Conservation (phyloP, 1,140 invertebrate species). For the Oryzaephilus surinamensis region DNA sequence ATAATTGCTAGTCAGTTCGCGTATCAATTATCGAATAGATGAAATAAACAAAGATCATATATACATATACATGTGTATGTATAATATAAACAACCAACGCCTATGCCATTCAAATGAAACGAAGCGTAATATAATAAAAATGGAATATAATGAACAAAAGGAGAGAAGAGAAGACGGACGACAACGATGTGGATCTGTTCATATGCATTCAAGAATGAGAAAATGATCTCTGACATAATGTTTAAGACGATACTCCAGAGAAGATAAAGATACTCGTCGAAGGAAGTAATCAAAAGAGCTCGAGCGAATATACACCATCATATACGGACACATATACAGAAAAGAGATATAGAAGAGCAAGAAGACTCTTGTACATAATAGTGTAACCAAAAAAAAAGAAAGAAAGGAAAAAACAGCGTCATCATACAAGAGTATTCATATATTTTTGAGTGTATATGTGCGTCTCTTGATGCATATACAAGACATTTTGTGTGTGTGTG, state of each 20-base stretch:
- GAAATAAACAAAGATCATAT: too few relatives aligned
- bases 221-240: conserved; percentile 12
- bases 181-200: too few relatives aligned
- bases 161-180: too few relatives aligned
- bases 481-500: conserved; percentile 12
- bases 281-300: conserved; percentile 16
- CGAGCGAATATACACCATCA: background rate
- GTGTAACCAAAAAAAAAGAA: background rate
- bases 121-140: too few relatives aligned
- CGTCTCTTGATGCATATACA: background rate
- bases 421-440: too few relatives aligned
- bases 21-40: too few relatives aligned
- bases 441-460: background rate
- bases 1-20: too few relatives aligned
- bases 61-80: too few relatives aligned
- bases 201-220: conserved; percentile 11
- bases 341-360: conserved; percentile 3
- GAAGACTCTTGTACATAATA: background rate
- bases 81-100: too few relatives aligned
- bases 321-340: background rate
- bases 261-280: conserved; percentile 16
- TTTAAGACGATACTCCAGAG: conserved; percentile 15
- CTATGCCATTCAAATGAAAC: too few relatives aligned
- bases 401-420: too few relatives aligned
- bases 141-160: too few relatives aligned